These are phyloP conservation scores for Fregata magnificens DNA, from an alignment of 2,113 vertebrate species.

Conservation along the genomic window DNA sequence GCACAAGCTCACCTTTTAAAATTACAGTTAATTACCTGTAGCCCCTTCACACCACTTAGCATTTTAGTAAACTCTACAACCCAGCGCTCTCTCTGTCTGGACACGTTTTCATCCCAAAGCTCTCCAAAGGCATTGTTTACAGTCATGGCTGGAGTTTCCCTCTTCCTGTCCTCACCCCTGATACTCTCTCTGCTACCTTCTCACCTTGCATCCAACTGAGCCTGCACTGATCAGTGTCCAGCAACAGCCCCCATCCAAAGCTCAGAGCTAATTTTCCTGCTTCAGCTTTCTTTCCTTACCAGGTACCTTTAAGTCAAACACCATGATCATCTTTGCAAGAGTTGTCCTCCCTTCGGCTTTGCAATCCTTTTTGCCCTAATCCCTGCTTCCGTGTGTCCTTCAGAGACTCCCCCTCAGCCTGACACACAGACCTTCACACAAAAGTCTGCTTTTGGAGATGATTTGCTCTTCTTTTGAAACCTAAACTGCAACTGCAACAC, in stretches of 20 bases:
- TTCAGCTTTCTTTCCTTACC: background rate
- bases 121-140: background rate
- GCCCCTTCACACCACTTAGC: background rate
- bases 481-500: background rate
- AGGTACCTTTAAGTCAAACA: background rate
- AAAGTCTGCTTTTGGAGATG: background rate
- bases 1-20: background rate
- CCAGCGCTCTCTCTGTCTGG: background rate
- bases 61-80: background rate
- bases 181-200: background rate
- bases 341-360: background rate
- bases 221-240: background rate
- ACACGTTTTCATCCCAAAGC: background rate
- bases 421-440: background rate
- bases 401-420: background rate
- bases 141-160: background rate
- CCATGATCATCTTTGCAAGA: background rate
- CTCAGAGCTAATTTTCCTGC: background rate
- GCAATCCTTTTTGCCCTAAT: background rate
- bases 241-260: background rate
- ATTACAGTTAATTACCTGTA: background rate
- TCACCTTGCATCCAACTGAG: background rate
- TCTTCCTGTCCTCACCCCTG: background rate
- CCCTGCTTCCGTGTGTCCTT: background rate
- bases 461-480: background rate